Evolutionary conservation across 2,113 vertebrate genomes (phyloP).

Genomic region (Ivindomyrus marchei): DNA sequence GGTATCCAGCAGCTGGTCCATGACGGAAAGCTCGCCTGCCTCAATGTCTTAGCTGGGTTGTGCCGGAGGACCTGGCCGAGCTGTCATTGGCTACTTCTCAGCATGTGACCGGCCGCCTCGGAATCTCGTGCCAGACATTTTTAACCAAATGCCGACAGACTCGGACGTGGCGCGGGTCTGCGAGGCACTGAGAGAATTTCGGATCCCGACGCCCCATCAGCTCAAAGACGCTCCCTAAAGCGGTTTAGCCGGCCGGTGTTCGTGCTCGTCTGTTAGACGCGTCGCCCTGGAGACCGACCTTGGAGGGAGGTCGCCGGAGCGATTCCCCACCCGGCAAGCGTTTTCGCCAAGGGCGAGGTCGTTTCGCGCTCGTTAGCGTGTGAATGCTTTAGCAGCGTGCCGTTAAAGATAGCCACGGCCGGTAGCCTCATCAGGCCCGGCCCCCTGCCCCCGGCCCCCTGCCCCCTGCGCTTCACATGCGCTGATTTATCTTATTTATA

Average conservation of each 20-base stretch:
- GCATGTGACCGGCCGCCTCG: neutral
- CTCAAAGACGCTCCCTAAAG: neutral
- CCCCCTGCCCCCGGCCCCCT: neutral
- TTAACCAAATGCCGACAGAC: neutral
- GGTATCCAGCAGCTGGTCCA: neutral
- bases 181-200: neutral
- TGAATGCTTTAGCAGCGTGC: neutral
- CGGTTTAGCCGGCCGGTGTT: neutral
- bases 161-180: neutral
- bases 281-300: neutral
- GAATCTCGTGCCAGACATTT: neutral
- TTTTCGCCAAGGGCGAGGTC: conserved; percentile 1
- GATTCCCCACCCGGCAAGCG: neutral
- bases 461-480: neutral
- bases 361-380: neutral
- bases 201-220: neutral
- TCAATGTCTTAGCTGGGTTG: neutral
- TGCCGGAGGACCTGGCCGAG: neutral
- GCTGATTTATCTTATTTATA: conserved; percentile 3
- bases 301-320: neutral
- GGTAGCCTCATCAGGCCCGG: neutral
- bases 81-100: neutral
- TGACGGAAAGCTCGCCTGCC: neutral
- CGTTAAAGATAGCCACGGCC: neutral
- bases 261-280: neutral